Percentiles rank a stretch among this genome's conserved stretches.
Conservation (phyloP, 2,888 invertebrate species). For the Callyntrura guangdongensis region DNA sequence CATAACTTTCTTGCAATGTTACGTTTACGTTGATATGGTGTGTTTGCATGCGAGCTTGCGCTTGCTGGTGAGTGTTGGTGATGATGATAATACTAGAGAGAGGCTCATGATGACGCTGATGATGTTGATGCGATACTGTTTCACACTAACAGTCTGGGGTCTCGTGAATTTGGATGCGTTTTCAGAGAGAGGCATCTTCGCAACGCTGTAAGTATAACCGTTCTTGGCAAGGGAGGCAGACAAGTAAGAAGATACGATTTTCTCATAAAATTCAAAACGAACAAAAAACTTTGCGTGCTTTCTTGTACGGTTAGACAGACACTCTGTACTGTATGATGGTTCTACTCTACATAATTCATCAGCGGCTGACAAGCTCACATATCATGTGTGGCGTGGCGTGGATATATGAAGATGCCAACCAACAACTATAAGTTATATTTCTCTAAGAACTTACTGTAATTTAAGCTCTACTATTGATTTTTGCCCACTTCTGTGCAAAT, state of each 20-base stretch:
- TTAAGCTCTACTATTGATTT: too few relatives aligned
- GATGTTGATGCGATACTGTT: conserved; percentile 21
- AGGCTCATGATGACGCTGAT: not conserved
- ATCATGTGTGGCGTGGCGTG: not conserved
- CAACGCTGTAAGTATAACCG: conserved; percentile 49
- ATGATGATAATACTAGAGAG: too few relatives aligned
- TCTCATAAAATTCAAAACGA: conserved; percentile 13
- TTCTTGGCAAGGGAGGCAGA: conserved; percentile 47
- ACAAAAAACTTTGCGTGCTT: conserved; percentile 6
- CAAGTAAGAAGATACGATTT: conserved; percentile 18
- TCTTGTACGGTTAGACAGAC: not conserved
- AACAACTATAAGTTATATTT: too few relatives aligned
- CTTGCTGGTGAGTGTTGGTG: not conserved
- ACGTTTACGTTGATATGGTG: too few relatives aligned
- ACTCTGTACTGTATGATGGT: not conserved
- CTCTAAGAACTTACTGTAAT: too few relatives aligned
- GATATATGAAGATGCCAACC: not conserved
- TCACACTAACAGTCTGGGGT: conserved; percentile 24
- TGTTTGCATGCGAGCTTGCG: not conserved
- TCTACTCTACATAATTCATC: conserved; percentile 28
- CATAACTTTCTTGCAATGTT: too few relatives aligned
- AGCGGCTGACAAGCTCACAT: not conserved
- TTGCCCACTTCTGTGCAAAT: too few relatives aligned
- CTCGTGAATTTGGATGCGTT: conserved; percentile 7
- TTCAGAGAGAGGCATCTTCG: conserved; percentile 5